Evolutionary conservation across 2,888 invertebrate genomes (phyloP).

Genomic region (Acrobasis suavella): DNA sequence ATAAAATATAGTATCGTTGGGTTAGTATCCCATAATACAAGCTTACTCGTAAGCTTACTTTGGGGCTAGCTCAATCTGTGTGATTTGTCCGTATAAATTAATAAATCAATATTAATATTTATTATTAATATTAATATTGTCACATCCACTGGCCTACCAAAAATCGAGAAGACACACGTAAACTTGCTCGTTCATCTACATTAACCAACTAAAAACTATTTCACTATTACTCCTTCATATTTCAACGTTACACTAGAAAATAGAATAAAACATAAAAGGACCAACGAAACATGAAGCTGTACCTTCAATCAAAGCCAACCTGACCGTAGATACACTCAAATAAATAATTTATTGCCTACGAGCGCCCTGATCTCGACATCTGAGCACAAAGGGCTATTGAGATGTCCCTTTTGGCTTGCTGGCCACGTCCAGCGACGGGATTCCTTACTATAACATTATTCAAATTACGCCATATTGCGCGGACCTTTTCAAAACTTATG

Average conservation of each 20-base stretch:
- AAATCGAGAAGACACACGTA: no score
- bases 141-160: no score
- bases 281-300: constrained; percentile 9
- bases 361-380: constrained; percentile 16
- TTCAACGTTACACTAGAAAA: constrained; percentile 1
- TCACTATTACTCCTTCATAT: not conserved
- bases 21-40: no score
- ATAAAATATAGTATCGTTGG: no score
- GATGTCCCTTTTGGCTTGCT: constrained; percentile 47
- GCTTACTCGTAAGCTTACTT: no score
- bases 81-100: no score
- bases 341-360: constrained; percentile 30
- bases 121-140: no score
- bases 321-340: constrained; percentile 23
- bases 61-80: no score
- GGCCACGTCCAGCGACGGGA: constrained; percentile 36
- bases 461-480: constrained; percentile 55
- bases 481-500: constrained; percentile 32
- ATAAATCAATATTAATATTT: no score
- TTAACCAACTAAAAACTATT: not conserved
- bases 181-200: no score
- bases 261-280: constrained; percentile 11
- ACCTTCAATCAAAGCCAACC: constrained; percentile 21
- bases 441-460: constrained; percentile 60
- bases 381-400: constrained; percentile 45